Conservation (phyloP, 1,140 invertebrate genomes). For the Procambarus clarkii region DNA sequence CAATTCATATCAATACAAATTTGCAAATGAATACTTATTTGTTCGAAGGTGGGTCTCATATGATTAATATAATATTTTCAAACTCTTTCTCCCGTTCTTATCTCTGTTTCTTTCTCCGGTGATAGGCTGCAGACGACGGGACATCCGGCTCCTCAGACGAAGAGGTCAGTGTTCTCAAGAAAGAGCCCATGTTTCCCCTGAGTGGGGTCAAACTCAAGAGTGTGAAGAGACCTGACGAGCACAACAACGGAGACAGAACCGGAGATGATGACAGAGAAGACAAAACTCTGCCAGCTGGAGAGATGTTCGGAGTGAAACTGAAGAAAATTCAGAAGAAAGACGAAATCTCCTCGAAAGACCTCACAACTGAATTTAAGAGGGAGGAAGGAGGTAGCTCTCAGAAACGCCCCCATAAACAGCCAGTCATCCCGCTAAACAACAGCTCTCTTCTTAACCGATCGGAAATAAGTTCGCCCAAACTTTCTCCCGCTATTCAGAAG, state of each 20-base stretch:
- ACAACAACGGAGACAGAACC: neutral
- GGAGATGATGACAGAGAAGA: neutral
- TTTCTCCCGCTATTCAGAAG: conserved; percentile 15
- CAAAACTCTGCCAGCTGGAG: neutral
- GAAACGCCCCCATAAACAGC: conserved; percentile 25
- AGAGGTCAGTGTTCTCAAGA: neutral
- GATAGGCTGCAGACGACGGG: neutral
- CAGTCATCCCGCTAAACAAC: conserved; percentile 42
- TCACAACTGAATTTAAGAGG: neutral
- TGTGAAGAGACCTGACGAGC: neutral
- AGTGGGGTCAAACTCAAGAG: neutral
- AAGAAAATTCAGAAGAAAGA: conserved; percentile 24
- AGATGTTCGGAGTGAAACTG: conserved; percentile 45
- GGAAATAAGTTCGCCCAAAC: neutral
- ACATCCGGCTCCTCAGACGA: neutral
- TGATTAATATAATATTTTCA: too few relatives aligned
- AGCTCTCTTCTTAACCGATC: conserved; percentile 18
- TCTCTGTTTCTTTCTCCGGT: neutral
- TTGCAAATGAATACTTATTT: too few relatives aligned
- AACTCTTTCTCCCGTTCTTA: neutral
- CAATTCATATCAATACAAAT: too few relatives aligned
- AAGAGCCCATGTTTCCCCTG: neutral
- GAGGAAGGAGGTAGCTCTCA: neutral
- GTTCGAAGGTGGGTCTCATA: too few relatives aligned
- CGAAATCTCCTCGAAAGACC: neutral